Evolutionary conservation across 2,888 invertebrate species (phyloP).

Genomic region (Agonopterix heracliana): DNA sequence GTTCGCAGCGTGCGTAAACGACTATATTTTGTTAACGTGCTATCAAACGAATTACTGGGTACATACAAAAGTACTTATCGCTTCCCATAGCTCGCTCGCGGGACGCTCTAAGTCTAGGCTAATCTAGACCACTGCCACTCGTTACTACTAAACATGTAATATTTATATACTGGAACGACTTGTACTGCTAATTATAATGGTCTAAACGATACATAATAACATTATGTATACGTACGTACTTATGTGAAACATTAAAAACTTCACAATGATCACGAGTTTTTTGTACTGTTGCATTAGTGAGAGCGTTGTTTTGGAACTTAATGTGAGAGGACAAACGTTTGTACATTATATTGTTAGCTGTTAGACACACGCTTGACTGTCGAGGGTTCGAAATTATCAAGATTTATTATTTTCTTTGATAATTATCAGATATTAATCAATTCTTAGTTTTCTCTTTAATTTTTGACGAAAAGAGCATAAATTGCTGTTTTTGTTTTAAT

Average conservation of each 20-base stretch:
- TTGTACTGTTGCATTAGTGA: conserved; percentile 5
- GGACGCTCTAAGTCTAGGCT: conserved; percentile 6
- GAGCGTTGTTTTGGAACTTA: neutral
- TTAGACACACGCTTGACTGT: no score
- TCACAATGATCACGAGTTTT: conserved; percentile 2
- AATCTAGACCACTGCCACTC: neutral
- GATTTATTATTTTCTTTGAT: no score
- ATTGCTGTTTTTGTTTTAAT: no score
- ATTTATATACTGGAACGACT: conserved; percentile 1
- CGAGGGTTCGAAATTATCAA: no score
- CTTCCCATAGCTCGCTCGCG: conserved; percentile 9
- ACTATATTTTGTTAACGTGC: conserved; percentile 36
- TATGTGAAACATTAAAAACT: neutral
- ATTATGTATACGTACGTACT: neutral
- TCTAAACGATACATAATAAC: neutral
- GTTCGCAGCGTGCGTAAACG: conserved; percentile 39
- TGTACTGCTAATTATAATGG: conserved; percentile 6
- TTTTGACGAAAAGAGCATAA: no score
- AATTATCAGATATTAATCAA: no score
- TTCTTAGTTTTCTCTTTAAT: no score
- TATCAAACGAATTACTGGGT: conserved; percentile 29
- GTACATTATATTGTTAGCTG: neutral
- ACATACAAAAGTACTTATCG: conserved; percentile 8
- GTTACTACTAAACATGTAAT: neutral
- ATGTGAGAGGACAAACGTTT: neutral